Evolutionary conservation across 2,113 vertebrate species (phyloP), one percentile per base, ranked within the genome.

Genomic region (Catharus bicknelli): DNA sequence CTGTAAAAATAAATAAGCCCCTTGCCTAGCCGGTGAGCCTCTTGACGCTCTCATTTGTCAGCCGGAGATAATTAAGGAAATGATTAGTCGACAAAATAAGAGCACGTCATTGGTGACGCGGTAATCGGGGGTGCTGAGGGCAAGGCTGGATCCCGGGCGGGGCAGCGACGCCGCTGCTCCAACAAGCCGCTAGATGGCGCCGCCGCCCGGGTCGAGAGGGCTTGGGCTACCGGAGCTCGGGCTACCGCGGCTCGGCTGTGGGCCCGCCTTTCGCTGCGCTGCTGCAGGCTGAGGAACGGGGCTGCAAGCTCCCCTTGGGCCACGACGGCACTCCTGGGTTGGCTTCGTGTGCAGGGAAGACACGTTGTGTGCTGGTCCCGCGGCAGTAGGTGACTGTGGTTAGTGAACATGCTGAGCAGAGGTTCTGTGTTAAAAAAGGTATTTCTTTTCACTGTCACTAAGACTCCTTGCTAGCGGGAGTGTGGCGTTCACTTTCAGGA

Each of bases 301-400:
- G 3, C 55, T 12, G 50, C 32, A 9, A 32, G 43, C 5, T 50
- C 48, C 5, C 8, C 34, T 10, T 15, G 29, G 25, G 30, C 54
- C 29, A 20, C 13, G 9, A 12, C 30, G 61, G 69, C 36, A 3
- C 22, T 15, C 5, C 27, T 14, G 15, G 10, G 4, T 3, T 50
- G 22, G 6, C 16, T 36, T 19, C 22, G 13, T 5, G 26, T 1
- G 1, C 0, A 1, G 18, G 36, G n/a, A 23, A n/a, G 32, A 22
- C 32, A 29, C 2, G 10, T 2, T 9, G 27, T 3, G 57, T 4
- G n/a, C 36, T 22, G 1, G 20, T 8, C 30, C 32, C 30, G 14
- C n/a, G 22, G 53, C 59, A 13, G 40, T 34, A 30, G 54, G n/a
- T 34, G 53, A 3, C 61, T 21, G 45, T 22, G 38, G 20, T 30